Evolutionary conservation across 2,888 invertebrate genomes (phyloP), one percentile per base, ranked within the genome.

Genomic region (Tetropium fuscum): DNA sequence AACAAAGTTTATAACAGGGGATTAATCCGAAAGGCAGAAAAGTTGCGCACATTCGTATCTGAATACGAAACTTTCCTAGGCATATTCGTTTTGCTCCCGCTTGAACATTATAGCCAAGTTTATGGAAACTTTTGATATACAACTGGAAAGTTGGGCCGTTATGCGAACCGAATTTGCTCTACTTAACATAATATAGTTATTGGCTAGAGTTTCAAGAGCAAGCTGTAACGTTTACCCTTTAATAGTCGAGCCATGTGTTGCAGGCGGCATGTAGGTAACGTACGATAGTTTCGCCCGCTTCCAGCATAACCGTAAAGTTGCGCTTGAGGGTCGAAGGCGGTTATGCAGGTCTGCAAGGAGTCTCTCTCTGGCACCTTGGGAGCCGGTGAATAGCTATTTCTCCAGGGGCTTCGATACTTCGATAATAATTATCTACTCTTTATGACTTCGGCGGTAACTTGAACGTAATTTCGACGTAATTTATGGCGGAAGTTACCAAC

Each of bases 191-290:
- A 74, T 72, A 72, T 66, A 72, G 72, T 72, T 74, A 75, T 74
- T 72, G 72, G 72, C 61, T 57, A 58, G 73, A 75, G 74, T 75
- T 74, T 70, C 73, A 69, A 68, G 68, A 74, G 70, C 68, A 62
- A 64, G 72, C 72, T 73, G 73, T 74, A 75, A 75, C 74, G 66
- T 76, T 75, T 74, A 71, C 74, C 74, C 73, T 65, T 71, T 76
- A 76, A 76, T 76, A 71, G 74, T 55, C 62, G 60, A 65, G 68
- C 73, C 76, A 76, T 76, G 71, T 76, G 76, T 72, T 74, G 68
- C 74, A 69, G 59, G 36, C 58, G 64, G 68, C 69, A 68, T 71
- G 71, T 72, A 74, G 70, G 73, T 74, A 75, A 74, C 70, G 69
- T 74, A 75, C 73, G 72, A 70, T 73, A 74, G 74, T 74, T 74